Percentiles rank a stretch among this genome's conserved stretches.
Evolutionary conservation across 2,113 vertebrate genomes (phyloP).

Genomic region (Edolisoma coerulescens): DNA sequence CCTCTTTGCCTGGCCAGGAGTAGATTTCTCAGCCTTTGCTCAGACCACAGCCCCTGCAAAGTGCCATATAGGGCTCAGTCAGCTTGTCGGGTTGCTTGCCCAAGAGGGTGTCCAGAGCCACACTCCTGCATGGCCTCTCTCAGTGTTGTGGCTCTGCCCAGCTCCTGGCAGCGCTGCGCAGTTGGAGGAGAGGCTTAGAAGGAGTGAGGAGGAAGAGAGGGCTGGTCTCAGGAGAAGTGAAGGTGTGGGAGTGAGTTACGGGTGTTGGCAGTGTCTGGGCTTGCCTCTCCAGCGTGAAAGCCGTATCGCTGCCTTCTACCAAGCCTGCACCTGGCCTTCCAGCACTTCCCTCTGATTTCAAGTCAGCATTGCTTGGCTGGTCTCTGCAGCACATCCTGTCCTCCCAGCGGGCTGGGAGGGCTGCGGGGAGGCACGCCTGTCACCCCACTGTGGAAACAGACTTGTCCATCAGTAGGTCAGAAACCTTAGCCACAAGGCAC

Average conservation of each 20-base stretch:
- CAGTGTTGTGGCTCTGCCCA: not conserved
- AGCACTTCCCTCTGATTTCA: rapidly evolving
- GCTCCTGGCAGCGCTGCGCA: not conserved
- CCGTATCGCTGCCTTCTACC: rapidly evolving
- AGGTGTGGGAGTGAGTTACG: not conserved
- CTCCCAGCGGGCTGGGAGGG: not conserved
- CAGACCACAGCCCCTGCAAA: not conserved
- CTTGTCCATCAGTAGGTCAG: not conserved
- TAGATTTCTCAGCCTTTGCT: not conserved
- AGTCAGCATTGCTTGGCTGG: not conserved
- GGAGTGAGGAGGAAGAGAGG: not conserved
- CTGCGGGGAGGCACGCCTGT: not conserved
- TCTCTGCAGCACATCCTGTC: not conserved
- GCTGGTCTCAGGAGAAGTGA: not conserved
- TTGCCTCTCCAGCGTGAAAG: not conserved
- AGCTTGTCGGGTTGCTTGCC: not conserved
- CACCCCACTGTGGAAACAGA: rapidly evolving
- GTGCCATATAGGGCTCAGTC: not conserved
- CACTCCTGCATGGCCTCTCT: not conserved
- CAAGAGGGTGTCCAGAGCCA: not conserved
- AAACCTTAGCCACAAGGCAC: not conserved
- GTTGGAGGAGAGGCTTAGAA: not conserved
- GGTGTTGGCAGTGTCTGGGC: not conserved
- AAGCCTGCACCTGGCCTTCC: not conserved
- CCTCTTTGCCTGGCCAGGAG: not conserved